Base-by-base conservation (phyloP, 2,888 invertebrate species). In the Trissolcus japonicus region DNA sequence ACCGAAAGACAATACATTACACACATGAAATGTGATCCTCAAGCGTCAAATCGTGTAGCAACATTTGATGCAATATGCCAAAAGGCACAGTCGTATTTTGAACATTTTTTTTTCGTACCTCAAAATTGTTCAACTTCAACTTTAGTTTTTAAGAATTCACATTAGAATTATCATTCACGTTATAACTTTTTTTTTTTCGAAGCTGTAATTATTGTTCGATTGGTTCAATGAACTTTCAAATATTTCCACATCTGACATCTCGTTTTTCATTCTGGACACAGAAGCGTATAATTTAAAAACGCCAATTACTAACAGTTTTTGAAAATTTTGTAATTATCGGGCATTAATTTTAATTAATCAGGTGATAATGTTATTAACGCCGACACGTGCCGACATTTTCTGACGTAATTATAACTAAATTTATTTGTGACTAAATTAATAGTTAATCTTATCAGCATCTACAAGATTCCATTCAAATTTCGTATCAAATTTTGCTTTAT, bases 1-100 rank as follows among this genome's bases (percentile, higher is more conserved):
- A 63, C 46, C 63, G 71, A 57, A 71, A 71, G 57, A 63, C 63
- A 71, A 71, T 71, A 63, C 53, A 63, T 63, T 57, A 35, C n/a
- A 50, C 35, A 35, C 46, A 9, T 1, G 72, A 65, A 72, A 72
- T 43, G 14, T 25, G 63, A 65, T 63, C 57, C 53, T 25, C 43
- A 50, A 50, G 43, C 57, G 55, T 43, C 43, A 46, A 62, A 63
- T 53, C 51, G 25, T 51, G 7, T 59, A 35, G 43, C 46, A 43
- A 14, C 29, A 46, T 57, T 54, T 61, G 17, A 25, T 25, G n/a
- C 29, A 35, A 16, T 0, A 51, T 21, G 3, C 51, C 51, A 51
- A 51, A 51, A 21, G 51, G 17, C 13, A 51, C 16, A 46, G 1
- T 46, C 9, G 6, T 51, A 11, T 14, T 51, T 16, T 6, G 21